A percentile compares a stretch with the other conserved stretches of the same genome.
Conservation (phyloP, 2,888 invertebrate species). For the Polydrusus pterygomalis region DNA sequence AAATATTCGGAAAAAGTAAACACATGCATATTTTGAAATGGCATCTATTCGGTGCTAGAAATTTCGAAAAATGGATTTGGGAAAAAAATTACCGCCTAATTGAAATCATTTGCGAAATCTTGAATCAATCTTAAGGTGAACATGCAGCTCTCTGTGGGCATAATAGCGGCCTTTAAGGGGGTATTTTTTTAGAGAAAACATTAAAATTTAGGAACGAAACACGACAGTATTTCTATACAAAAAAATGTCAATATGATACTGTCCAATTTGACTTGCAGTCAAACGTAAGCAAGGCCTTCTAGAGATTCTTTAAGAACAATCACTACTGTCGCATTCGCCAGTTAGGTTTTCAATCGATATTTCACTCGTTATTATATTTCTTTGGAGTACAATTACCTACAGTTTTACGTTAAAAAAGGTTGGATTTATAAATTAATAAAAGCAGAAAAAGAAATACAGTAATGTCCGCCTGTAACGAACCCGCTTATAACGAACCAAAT, state of each 20-base stretch:
- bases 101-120: slow-evolving; percentile 28
- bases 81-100: slow-evolving; percentile 5
- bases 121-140: not conserved
- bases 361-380: too few species aligned
- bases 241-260: slow-evolving; percentile 18
- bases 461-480: too few species aligned
- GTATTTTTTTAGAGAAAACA: slow-evolving; percentile 37
- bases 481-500: too few species aligned
- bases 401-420: too few species aligned
- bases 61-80: slow-evolving; percentile 22
- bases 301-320: not conserved
- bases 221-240: slow-evolving; percentile 19
- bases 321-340: too few species aligned
- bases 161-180: slow-evolving; percentile 42
- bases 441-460: too few species aligned
- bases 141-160: slow-evolving; percentile 34
- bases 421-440: too few species aligned
- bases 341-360: too few species aligned
- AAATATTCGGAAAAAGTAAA: not conserved
- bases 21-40: slow-evolving; percentile 7
- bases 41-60: slow-evolving; percentile 23
- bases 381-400: too few species aligned
- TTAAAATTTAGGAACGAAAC: slow-evolving; percentile 47
- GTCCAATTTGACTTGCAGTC: slow-evolving; percentile 1
- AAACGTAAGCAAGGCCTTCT: slow-evolving; percentile 12